Base-by-base conservation (phyloP, 2,797 vertebrate genomes). In the Chlorospingus flavigularis region DNA sequence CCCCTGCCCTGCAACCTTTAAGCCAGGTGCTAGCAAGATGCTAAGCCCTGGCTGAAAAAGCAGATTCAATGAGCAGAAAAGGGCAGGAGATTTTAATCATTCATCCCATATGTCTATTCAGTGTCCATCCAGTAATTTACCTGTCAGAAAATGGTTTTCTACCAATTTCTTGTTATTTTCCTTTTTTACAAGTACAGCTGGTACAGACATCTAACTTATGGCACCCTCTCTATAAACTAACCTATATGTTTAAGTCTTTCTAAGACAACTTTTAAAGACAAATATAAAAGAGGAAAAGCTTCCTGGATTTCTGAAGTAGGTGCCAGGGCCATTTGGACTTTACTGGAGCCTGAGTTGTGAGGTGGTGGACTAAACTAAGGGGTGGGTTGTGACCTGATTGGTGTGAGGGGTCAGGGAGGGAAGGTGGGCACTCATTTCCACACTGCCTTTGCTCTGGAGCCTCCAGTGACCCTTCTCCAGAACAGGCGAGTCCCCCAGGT, bases 141-240 rank as follows among this genome's bases (percentile, higher is more conserved):
- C n/a, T 68, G 11, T 53, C 31, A 40, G 50, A 57, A 78, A 82
- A 58, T 23, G 53, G 10, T 73, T 17, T 28, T 66, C 62, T 68
- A 70, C 17, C 6, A 76, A 43, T 75, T 88, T 57, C 45, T 83
- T 91, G 17, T 55, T 43, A 42, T 81, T 80, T 85, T 80, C 26
- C 35, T 5, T 62, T 45, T 68, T 87, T 35, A 17, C 17, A 90
- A 62, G 33, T 54, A n/a, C 8, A 67, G 5, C 31, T 85, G 39
- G 30, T 57, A 65, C 21, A 68, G 23, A 10, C 45, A 21, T 35
- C 16, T 65, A 61, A 45, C 58, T 71, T 76, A 66, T 61, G 30
- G 12, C 13, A 25, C n/a, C 17, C 5, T 72, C 19, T 77, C 47
- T 79, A 7, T 51, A 85, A 84, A 72, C 6, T 10, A 45, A 37